Evolutionary conservation across 2,113 vertebrate species (phyloP), one percentile per base, ranked within the genome.

Genomic region (Odobenus rosmarus): DNA sequence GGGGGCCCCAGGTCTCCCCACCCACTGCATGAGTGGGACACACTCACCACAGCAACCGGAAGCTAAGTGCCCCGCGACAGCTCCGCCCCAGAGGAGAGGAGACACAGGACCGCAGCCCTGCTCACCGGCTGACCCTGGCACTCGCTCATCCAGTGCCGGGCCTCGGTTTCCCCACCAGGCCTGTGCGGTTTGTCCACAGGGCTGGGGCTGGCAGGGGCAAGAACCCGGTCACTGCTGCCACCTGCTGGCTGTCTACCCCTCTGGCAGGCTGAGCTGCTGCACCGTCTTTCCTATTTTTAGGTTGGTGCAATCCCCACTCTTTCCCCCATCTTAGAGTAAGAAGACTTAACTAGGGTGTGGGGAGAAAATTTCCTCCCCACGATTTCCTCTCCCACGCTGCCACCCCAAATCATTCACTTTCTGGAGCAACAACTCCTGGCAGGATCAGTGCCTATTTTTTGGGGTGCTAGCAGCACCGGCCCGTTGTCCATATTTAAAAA

Each of bases 171-270:
- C 82, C 33, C 39, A 5, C 10, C n/a, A 26, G 42, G 55, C 15
- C 33, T 14, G 61, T n/a, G 4, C 53, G 3, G 31, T 13, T 62
- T 19, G 23, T 18, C 12, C 42, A 9, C n/a, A 31, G 39, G 21
- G 21, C 12, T 24, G 19, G 26, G 8, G 46, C 39, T 3, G 72
- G 33, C 21, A 28, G 39, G 36, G 51, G 57, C 7, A 1, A 33
- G 53, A 51, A 28, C 49, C 59, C 55, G 4, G 85, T 80, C 74
- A 15, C 79, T 74, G 84, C 96, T 93, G 92, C 97, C 97, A 92
- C 71, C 98, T 97, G 92, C 89, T 95, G 98, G 94, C 28, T 11
- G 0, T 83, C 33, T 93, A 96, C 86, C 83, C 81, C 7, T 42
- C 9, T 26, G 87, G 74, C 93, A 90, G 42, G 31, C n/a, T 86